phyloP scores from a whole-genome alignment of 2,888 invertebrate species.

The Acleris emargana region DNA sequence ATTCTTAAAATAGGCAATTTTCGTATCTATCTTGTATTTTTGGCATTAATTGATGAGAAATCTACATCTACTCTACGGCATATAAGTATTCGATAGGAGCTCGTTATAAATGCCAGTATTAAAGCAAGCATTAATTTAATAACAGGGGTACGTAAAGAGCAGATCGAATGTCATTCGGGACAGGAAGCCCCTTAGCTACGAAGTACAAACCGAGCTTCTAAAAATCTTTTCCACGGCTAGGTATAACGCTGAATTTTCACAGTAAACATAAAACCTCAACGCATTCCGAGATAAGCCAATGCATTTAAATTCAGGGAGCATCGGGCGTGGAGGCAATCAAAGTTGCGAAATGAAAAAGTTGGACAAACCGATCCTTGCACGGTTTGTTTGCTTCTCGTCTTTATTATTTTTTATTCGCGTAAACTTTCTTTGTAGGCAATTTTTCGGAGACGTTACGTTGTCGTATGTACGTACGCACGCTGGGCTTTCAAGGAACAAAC shows the following conservation, averaged over 20 bases:
- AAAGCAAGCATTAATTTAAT: too few species aligned
- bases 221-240: conserved; percentile 1
- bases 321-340: conserved; percentile 58
- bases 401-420: conserved; percentile 60
- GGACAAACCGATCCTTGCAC: conserved; percentile 46
- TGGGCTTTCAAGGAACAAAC: conserved; percentile 50
- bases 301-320: conserved; percentile 61
- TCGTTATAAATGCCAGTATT: too few species aligned
- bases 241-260: conserved; percentile 19
- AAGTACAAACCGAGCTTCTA: conserved; percentile 6
- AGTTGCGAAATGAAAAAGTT: conserved; percentile 71
- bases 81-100: too few species aligned
- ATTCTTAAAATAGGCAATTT: too few species aligned
- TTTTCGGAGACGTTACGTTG: conserved; percentile 54
- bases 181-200: not conserved
- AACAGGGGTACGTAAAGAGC: too few species aligned
- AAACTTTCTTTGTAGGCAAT: conserved; percentile 47
- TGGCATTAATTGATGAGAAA: too few species aligned
- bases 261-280: conserved; percentile 40
- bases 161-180: too few species aligned
- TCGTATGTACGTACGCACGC: conserved; percentile 49
- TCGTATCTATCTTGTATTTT: too few species aligned
- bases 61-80: too few species aligned
- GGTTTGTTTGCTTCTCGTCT: conserved; percentile 50
- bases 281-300: conserved; percentile 48